Base-by-base conservation (phyloP, 2,888 invertebrate genomes). In the Polymixis lichenea region DNA sequence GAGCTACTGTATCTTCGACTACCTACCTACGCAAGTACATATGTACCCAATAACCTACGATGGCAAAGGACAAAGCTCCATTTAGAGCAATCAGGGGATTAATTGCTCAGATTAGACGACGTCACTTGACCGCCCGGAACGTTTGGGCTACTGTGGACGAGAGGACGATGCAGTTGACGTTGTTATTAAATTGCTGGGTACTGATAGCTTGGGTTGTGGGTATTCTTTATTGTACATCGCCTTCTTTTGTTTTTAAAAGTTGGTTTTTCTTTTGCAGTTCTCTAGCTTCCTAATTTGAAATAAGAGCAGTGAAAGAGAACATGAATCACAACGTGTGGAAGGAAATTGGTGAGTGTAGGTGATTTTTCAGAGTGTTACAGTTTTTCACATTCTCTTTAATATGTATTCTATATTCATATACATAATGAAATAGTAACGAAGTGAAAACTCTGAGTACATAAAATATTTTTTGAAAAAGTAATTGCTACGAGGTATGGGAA, bases 51-150 rank as follows among this genome's bases (percentile, higher is more conserved):
- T 83, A 83, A 77, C 86, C 78, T 70, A 75, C 72, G 80, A 79
- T 71, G 74, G 78, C 49, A 66, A 77, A 76, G 74, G 76, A 86
- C 88, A 90, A 88, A 90, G 89, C 83, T 82, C 86, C 84, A 86
- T 87, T 89, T 88, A 87, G 87, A 77, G 85, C 89, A 88, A 90
- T 88, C 89, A 88, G 78, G 78, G 88, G 89, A 90, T 90, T 90
- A 90, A 90, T 90, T 89, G 89, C 84, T 78, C 71, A 88, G 89
- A 90, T 90, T 90, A 90, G 83, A 82, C 75, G 75, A 73, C 82
- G 86, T 86, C 89, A 87, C 87, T 88, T 85, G 84, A 73, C 73
- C 66, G 84, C 72, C 75, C 56, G 28, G 68, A 71, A 74, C 84
- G 76, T 76, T 83, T 85, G 74, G 66, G 80, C 80, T 83, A 72